phyloP scores from a whole-genome alignment of 2,888 invertebrate species.

The Chironomus tentans region DNA sequence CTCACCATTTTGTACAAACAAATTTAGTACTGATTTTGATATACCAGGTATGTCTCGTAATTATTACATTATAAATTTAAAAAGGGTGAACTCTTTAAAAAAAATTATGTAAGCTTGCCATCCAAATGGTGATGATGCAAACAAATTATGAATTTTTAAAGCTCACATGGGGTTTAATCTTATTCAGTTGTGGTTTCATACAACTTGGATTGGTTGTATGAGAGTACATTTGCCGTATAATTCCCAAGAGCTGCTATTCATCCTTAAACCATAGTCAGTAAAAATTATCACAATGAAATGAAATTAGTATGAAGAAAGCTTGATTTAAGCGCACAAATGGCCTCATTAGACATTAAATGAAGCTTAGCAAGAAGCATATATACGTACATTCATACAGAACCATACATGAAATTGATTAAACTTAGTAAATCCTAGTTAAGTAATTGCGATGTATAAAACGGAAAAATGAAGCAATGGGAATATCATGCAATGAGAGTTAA shows the following conservation, averaged over 20 bases:
- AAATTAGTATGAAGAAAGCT: not conserved
- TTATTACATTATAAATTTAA: too few relatives aligned
- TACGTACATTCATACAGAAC: too few relatives aligned
- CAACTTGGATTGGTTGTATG: too few relatives aligned
- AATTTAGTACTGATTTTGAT: slow-evolving; percentile 64
- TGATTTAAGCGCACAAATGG: not conserved
- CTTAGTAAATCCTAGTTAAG: not conserved
- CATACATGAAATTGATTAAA: not conserved
- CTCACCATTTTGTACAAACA: slow-evolving; percentile 35
- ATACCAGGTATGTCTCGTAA: slow-evolving; percentile 47
- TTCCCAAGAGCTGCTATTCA: too few relatives aligned
- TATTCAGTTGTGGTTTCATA: too few relatives aligned
- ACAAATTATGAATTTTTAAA: too few relatives aligned
- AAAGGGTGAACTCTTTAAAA: too few relatives aligned
- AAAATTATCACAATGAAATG: slow-evolving; percentile 30
- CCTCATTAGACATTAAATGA: not conserved
- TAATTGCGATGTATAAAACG: not conserved
- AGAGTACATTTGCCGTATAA: too few relatives aligned
- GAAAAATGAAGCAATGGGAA: not conserved
- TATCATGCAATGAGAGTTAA: slow-evolving; percentile 16
- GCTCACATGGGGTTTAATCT: too few relatives aligned
- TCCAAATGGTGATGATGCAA: too few relatives aligned
- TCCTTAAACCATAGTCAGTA: too few relatives aligned
- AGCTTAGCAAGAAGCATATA: not conserved
- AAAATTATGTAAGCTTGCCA: too few relatives aligned